Conservation (phyloP, 2,888 invertebrate genomes). For the Dolichopus griseipennis region DNA sequence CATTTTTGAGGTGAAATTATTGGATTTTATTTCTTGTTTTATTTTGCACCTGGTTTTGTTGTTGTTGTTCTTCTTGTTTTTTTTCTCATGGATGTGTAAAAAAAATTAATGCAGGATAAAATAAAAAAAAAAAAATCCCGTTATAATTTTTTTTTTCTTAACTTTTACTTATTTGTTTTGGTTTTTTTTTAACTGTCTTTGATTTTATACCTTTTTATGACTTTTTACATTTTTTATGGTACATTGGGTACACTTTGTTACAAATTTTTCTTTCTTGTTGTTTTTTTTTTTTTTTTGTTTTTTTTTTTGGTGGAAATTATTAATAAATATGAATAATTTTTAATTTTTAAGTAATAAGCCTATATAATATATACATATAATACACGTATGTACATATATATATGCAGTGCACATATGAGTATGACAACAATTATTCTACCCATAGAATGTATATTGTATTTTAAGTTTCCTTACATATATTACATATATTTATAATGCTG, state of each 20-base stretch:
- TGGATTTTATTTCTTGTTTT: no score
- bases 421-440: no score
- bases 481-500: neutral
- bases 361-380: no score
- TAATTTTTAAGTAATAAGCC: neutral
- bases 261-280: neutral
- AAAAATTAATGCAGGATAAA: no score
- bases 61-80: neutral
- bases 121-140: no score
- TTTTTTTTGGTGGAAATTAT: neutral
- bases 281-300: neutral
- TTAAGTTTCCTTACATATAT: neutral
- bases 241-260: neutral
- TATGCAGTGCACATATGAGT: no score
- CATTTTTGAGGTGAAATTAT: no score
- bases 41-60: no score
- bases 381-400: no score
- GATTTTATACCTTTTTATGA: slow-evolving; percentile 1
- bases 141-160: no score
- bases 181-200: slow-evolving; percentile 1
- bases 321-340: neutral
- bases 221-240: neutral
- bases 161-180: neutral
- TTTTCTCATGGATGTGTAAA: no score
- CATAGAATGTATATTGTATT: no score